These are phyloP conservation scores for Mionectes macconnelli DNA, from an alignment of 2,113 vertebrate species.

Conservation along the genomic window DNA sequence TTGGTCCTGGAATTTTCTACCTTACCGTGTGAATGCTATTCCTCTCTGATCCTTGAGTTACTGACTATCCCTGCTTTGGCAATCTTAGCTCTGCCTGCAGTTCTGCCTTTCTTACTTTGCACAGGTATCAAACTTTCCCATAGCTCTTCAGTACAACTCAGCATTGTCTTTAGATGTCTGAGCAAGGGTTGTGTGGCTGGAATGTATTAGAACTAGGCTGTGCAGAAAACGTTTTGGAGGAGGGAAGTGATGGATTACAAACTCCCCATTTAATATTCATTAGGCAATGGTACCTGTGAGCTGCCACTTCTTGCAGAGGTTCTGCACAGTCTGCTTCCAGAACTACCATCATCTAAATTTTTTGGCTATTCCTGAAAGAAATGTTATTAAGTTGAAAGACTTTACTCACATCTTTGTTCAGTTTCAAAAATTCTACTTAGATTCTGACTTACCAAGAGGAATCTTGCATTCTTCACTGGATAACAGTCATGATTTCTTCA, in stretches of 20 bases:
- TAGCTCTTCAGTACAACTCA: background rate
- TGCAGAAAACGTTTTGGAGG: background rate
- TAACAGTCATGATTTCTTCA: background rate
- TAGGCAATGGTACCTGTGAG: background rate
- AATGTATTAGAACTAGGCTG: background rate
- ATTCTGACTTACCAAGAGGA: background rate
- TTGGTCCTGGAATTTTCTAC: background rate
- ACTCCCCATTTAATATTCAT: background rate
- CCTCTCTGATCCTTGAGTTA: background rate
- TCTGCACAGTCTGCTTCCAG: background rate
- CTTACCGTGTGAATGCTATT: background rate
- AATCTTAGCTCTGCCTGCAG: background rate
- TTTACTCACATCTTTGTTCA: background rate
- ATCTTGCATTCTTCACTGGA: background rate
- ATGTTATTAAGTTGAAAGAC: background rate
- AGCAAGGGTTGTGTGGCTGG: background rate
- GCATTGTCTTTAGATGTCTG: background rate
- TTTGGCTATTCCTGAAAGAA: rapidly evolving
- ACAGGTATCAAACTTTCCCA: background rate
- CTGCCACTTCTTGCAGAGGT: background rate
- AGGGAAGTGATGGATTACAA: background rate
- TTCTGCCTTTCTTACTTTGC: background rate
- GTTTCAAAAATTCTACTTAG: background rate
- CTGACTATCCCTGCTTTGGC: background rate
- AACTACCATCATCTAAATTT: background rate